Conservation (phyloP, 2,888 invertebrate species). For the Tortrix viridana region DNA sequence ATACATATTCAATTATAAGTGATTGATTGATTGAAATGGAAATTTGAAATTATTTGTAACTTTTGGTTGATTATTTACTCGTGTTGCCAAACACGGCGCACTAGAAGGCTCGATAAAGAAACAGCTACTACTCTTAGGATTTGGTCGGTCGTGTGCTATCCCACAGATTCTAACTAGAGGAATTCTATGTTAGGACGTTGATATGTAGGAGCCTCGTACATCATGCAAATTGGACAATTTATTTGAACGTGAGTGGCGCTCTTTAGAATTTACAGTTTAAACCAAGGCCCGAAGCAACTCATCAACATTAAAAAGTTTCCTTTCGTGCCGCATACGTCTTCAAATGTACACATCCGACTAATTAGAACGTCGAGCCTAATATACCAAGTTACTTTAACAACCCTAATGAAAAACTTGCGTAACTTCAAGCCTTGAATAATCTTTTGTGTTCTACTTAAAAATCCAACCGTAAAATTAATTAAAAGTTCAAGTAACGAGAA, state of each 20-base stretch:
- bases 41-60: no score
- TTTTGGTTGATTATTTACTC: no score
- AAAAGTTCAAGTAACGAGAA: conserved; percentile 8
- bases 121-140: no score
- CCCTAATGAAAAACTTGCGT: conserved; percentile 50
- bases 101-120: no score
- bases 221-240: not conserved
- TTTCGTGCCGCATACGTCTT: conserved; percentile 59
- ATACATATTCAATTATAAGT: no score
- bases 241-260: conserved; percentile 1
- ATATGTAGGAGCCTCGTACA: no score
- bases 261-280: conserved; percentile 69
- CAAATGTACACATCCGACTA: conserved; percentile 54
- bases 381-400: conserved; percentile 55
- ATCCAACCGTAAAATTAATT: conserved; percentile 23
- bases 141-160: no score
- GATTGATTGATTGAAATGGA: no score
- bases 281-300: conserved; percentile 70
- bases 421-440: conserved; percentile 32
- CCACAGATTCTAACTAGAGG: no score
- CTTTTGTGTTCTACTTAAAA: conserved; percentile 22
- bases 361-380: conserved; percentile 58
- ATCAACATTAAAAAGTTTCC: conserved; percentile 74
- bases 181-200: no score
- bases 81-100: no score